Evolutionary conservation across 2,797 vertebrate genomes (phyloP).

Genomic region (Enteromius anoplus): DNA sequence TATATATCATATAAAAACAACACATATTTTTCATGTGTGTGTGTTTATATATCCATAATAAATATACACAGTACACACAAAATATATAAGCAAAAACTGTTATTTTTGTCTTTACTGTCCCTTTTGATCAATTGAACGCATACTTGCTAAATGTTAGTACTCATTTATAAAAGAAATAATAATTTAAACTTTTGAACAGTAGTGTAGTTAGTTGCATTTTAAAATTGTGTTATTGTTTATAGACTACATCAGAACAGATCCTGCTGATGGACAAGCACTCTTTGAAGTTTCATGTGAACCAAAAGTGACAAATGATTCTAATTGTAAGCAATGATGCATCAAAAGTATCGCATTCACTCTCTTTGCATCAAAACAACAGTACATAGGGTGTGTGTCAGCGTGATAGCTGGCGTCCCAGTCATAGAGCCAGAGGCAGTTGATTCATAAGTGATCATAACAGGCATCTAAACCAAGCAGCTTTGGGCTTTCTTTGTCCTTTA

Average conservation of each 20-base stretch:
- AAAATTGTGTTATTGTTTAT: not conserved
- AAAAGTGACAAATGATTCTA: not conserved
- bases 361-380: not conserved
- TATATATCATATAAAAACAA: no score
- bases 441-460: conserved; percentile 40
- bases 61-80: no score
- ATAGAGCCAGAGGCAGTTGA: conserved; percentile 17
- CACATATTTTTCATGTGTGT: no score
- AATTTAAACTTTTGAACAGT: not conserved
- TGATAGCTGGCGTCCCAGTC: conserved; percentile 32
- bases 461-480: conserved; percentile 43
- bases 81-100: no score
- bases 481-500: conserved; percentile 40
- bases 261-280: not conserved
- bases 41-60: no score
- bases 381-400: conserved; percentile 11
- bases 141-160: not conserved
- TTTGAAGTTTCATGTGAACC: not conserved
- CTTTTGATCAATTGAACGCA: not conserved
- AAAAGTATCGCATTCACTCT: conserved; percentile 9
- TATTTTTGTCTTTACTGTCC: not conserved
- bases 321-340: not conserved
- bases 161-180: not conserved
- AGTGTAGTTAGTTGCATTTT: not conserved
- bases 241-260: conserved; percentile 1